Conservation (phyloP, 2,797 vertebrate species). For the Peromyscus eremicus region DNA sequence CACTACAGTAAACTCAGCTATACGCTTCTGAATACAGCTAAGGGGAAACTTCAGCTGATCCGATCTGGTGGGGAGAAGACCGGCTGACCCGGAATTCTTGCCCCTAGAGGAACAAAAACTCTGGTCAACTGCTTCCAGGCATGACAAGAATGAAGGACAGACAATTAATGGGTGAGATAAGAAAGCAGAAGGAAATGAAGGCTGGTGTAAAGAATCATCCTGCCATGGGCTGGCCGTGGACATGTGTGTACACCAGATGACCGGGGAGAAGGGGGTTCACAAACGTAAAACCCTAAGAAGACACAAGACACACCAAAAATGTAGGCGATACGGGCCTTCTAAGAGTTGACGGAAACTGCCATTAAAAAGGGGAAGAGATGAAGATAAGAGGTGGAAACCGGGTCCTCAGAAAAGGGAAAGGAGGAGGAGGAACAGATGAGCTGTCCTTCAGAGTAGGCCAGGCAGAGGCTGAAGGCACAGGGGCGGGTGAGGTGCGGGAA, state of each 20-base stretch:
- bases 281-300: neutral
- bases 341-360: neutral
- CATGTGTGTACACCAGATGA: neutral
- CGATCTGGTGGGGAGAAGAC: neutral
- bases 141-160: constrained; percentile 33
- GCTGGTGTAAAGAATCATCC: neutral
- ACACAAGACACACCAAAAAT: neutral
- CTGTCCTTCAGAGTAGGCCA: neutral
- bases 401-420: neutral
- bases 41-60: neutral
- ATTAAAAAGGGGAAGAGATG: constrained; percentile 3
- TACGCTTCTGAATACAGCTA: constrained; percentile 10
- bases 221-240: neutral
- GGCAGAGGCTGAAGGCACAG: neutral
- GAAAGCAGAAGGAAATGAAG: constrained; percentile 38
- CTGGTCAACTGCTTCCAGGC: neutral
- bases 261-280: neutral
- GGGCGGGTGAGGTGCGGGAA: neutral
- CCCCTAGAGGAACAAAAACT: neutral
- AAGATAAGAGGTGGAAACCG: neutral
- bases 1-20: constrained; percentile 23
- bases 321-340: neutral
- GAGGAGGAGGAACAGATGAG: neutral
- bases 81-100: neutral
- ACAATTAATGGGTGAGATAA: constrained; percentile 5